phyloP scores from a whole-genome alignment of 2,888 invertebrate species.

The Phalera bucephala region DNA sequence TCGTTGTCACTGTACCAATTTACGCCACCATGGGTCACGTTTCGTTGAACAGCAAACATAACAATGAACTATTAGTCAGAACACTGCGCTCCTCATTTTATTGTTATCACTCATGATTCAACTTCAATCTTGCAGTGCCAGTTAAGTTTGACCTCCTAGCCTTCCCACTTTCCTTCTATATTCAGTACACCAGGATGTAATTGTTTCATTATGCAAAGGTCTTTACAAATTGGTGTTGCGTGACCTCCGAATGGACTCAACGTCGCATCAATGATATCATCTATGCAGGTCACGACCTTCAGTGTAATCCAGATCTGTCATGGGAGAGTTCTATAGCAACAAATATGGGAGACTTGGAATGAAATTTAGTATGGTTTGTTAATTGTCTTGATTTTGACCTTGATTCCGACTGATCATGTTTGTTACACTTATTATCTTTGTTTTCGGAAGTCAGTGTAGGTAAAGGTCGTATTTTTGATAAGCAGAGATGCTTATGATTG shows the following conservation, averaged over 20 bases:
- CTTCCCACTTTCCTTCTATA: conserved; percentile 21
- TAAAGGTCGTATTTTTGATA: background rate
- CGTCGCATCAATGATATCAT: conserved; percentile 55
- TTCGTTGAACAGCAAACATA: conserved; percentile 45
- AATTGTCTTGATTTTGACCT: conserved; percentile 23
- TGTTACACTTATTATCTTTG: conserved; percentile 2
- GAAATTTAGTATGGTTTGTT: conserved; percentile 49
- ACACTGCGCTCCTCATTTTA: conserved; percentile 39
- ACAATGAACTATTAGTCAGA: conserved; percentile 31
- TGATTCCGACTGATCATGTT: conserved; percentile 5
- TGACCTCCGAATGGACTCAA: conserved; percentile 41
- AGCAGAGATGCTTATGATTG: too few relatives aligned
- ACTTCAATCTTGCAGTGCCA: conserved; percentile 40
- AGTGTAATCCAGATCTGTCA: conserved; percentile 53
- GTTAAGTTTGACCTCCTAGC: conserved; percentile 32
- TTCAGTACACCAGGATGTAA: conserved; percentile 9
- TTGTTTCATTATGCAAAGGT: conserved; percentile 23
- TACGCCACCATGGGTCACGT: conserved; percentile 43
- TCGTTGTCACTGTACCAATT: conserved; percentile 35
- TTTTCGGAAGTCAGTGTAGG: background rate
- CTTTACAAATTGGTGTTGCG: conserved; percentile 34
- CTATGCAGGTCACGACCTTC: conserved; percentile 64
- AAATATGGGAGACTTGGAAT: conserved; percentile 36
- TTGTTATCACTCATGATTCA: conserved; percentile 58
- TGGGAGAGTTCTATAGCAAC: conserved; percentile 36